These are phyloP conservation scores for Leptobrachium ailaonicum DNA, from an alignment of 2,113 vertebrate species.

Conservation along the genomic window DNA sequence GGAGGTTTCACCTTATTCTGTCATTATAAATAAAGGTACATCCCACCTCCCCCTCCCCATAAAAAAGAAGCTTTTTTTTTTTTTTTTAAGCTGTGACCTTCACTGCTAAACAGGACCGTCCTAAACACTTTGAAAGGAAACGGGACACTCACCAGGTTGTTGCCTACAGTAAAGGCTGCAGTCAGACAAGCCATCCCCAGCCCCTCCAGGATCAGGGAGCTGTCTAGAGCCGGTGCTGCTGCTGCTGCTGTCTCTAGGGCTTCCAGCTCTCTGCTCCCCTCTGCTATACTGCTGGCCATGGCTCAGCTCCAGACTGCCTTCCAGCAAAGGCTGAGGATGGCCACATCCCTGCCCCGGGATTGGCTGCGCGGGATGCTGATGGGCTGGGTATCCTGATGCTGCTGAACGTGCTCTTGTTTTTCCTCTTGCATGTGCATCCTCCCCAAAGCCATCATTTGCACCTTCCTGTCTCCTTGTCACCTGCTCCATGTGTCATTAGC, in stretches of 20 bases:
- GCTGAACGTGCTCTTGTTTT: constrained; percentile 64
- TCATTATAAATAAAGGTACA: too few species aligned
- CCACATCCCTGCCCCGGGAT: neutral
- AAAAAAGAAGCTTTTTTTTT: too few species aligned
- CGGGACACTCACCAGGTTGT: constrained; percentile 64
- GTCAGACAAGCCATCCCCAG: constrained; percentile 75
- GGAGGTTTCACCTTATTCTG: too few species aligned
- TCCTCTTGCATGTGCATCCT: constrained; percentile 12
- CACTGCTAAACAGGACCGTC: too few species aligned
- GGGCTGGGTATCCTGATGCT: constrained; percentile 40
- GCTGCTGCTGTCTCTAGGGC: neutral
- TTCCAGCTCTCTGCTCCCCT: neutral
- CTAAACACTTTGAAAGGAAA: too few species aligned
- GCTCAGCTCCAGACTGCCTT: constrained; percentile 17
- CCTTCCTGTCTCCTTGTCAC: constrained; percentile 1
- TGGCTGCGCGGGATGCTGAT: neutral
- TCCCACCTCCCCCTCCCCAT: too few species aligned
- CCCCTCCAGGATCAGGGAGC: neutral
- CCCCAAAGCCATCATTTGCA: accelerated
- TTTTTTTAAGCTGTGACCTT: too few species aligned
- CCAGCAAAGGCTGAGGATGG: constrained; percentile 24
- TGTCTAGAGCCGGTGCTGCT: constrained; percentile 29
- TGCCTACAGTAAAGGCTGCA: constrained; percentile 69
- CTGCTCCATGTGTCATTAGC: neutral
- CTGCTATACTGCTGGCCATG: neutral